Percentiles rank a stretch among this genome's conserved stretches.
These are phyloP conservation scores for Palythoa grandiflora DNA, from an alignment of 92 coral and sea anemone species.

Conservation along the genomic window DNA sequence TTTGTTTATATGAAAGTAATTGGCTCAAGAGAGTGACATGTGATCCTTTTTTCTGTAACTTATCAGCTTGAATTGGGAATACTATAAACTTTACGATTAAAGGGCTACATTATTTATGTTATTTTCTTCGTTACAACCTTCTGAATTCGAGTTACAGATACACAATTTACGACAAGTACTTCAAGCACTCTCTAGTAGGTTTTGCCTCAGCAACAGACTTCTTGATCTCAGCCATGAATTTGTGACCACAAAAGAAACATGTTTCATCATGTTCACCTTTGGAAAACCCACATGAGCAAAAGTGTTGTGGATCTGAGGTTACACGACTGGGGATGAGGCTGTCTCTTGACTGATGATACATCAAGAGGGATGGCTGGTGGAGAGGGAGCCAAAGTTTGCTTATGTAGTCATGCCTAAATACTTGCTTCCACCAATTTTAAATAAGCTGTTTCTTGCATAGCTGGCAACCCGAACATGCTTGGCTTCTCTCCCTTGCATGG, in stretches of 20 bases:
- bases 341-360: conserved; percentile 45
- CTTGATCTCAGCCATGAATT: conserved; percentile 49
- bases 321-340: conserved; percentile 65
- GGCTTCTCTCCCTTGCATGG: conserved; percentile 73
- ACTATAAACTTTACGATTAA: too few relatives aligned
- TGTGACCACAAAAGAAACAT: conserved; percentile 64
- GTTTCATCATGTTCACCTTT: conserved; percentile 46
- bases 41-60: too few relatives aligned
- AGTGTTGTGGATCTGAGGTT: conserved; percentile 39
- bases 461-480: conserved; percentile 53
- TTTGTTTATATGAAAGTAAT: too few relatives aligned
- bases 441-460: conserved; percentile 36
- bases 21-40: too few relatives aligned
- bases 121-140: too few relatives aligned
- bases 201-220: conserved; percentile 52
- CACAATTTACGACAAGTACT: conserved; percentile 37
- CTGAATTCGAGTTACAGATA: too few relatives aligned
- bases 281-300: conserved; percentile 68
- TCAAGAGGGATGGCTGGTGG: conserved; percentile 61
- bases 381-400: conserved; percentile 70
- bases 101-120: too few relatives aligned
- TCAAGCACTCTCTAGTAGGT: conserved; percentile 38
- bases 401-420: conserved; percentile 69
- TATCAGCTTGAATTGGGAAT: too few relatives aligned
- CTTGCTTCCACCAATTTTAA: conserved; percentile 38